These are phyloP conservation scores for Buceros bicornis DNA, from an alignment of 2,797 vertebrate genomes.

Conservation along the genomic window DNA sequence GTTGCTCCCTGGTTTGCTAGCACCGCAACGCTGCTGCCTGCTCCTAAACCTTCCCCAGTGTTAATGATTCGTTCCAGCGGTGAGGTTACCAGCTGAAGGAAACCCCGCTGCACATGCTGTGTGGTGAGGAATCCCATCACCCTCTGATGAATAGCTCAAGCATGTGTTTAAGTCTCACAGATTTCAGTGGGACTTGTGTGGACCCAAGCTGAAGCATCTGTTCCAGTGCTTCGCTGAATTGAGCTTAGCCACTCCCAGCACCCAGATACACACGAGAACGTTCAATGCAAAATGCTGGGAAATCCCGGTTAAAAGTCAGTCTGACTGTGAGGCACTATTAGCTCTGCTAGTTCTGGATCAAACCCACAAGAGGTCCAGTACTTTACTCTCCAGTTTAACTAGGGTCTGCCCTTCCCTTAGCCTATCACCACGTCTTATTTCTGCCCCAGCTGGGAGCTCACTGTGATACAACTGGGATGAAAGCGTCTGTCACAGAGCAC, in stretches of 20 bases:
- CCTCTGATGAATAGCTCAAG: not conserved
- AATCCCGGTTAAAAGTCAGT: not conserved
- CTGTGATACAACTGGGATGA: not conserved
- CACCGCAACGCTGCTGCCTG: not conserved
- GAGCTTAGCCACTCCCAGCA: not conserved
- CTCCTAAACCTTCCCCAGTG: not conserved
- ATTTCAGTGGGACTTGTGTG: not conserved
- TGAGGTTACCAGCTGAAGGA: not conserved
- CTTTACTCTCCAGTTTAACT: not conserved
- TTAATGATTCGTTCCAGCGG: not conserved
- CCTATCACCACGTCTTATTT: not conserved
- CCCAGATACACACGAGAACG: not conserved
- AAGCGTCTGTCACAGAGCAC: not conserved
- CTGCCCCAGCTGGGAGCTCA: not conserved
- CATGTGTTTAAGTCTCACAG: not conserved
- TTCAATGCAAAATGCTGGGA: not conserved
- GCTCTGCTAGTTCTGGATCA: not conserved
- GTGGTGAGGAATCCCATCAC: not conserved
- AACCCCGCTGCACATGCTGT: rapidly evolving
- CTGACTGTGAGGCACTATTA: not conserved
- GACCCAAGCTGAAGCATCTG: not conserved
- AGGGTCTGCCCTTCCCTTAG: not conserved
- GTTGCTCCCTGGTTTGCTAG: not conserved
- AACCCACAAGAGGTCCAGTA: not conserved
- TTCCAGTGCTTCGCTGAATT: not conserved